Base-by-base conservation (phyloP, 2,888 invertebrate species). In the Disparrhopalites patrizii region DNA sequence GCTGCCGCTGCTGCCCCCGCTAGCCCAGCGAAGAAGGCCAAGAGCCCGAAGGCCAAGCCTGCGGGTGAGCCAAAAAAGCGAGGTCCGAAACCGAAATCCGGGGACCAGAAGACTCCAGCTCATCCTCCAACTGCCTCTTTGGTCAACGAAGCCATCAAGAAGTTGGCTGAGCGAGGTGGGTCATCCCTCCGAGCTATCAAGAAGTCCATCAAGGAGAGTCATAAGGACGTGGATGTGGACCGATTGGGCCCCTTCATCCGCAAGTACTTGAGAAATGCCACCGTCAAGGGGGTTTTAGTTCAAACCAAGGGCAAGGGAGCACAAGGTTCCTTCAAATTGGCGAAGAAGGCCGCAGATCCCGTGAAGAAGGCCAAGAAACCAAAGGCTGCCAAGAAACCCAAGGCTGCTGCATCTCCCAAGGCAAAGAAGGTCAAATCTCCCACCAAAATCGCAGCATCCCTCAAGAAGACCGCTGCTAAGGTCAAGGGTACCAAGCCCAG, bases 141-240 rank as follows among this genome's bases (percentile, higher is more conserved):
- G 85, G 85, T 86, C 0, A 82, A 80, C 71, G 79, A 78, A 33
- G 85, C 87, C 1, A 76, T 79, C 70, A 66, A 65, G 15, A 69
- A 63, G 4, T 66, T 79, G 54, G 77, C 76, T 62, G 79, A 79
- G 74, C 81, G 83, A 30, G 82, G 82, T 61, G 87, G 87, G 30
- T 86, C 85, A 0, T 85, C 85, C 0, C 74, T 79, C 3, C 77
- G 77, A 52, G 84, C 84, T 1, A 86, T 87, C 77, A 86, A 85
- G 77, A 87, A 87, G 76, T 86, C 84, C 77, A 82, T 87, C 56
- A 78, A 81, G 10, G 79, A 81, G 27, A 83, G 82, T 65, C 85
- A 86, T 81, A 83, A 83, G 67, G n/a, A n/a, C n/a, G 80, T 85
- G 5, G 85, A 86, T 76, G 80, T 81, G 1, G 83, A 83, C 66